These are phyloP conservation scores for Heliconius ethilla DNA, from an alignment of 2,888 invertebrate species.

Conservation along the genomic window DNA sequence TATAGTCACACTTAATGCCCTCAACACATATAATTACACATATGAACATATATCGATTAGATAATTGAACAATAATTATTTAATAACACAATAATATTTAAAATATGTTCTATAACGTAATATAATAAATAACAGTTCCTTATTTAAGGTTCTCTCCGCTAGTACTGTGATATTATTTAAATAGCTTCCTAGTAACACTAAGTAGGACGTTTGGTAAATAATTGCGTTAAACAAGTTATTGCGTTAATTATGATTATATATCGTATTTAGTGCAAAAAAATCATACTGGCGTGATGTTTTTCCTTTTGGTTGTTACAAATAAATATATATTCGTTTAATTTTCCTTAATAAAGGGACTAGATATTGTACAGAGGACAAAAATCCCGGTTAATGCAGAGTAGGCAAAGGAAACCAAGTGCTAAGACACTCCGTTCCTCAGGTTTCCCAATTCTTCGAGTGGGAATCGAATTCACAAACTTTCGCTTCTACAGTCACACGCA, in stretches of 20 bases:
- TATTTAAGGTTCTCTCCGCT: not conserved
- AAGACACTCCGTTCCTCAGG: too few relatives aligned
- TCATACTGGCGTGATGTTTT: constrained; percentile 31
- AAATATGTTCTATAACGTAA: not conserved
- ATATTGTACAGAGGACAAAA: too few relatives aligned
- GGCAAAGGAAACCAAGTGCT: too few relatives aligned
- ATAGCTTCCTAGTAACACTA: constrained; percentile 25
- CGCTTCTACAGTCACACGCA: not conserved
- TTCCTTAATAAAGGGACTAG: too few relatives aligned
- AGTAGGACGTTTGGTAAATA: constrained; percentile 30
- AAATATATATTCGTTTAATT: too few relatives aligned
- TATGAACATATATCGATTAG: not conserved
- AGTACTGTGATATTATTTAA: constrained; percentile 11
- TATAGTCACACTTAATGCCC: not conserved
- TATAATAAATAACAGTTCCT: not conserved
- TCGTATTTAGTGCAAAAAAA: constrained; percentile 36
- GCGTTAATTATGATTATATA: constrained; percentile 29
- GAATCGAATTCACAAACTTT: not conserved
- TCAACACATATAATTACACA: not conserved
- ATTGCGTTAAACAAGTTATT: constrained; percentile 25
- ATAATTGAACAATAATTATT: not conserved
- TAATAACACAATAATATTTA: not conserved
- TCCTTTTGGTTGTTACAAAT: constrained; percentile 22
- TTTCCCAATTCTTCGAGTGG: not conserved
- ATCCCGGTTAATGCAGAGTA: too few relatives aligned